Conservation (phyloP, 2,888 invertebrate genomes). For the Cynaeus angustus region DNA sequence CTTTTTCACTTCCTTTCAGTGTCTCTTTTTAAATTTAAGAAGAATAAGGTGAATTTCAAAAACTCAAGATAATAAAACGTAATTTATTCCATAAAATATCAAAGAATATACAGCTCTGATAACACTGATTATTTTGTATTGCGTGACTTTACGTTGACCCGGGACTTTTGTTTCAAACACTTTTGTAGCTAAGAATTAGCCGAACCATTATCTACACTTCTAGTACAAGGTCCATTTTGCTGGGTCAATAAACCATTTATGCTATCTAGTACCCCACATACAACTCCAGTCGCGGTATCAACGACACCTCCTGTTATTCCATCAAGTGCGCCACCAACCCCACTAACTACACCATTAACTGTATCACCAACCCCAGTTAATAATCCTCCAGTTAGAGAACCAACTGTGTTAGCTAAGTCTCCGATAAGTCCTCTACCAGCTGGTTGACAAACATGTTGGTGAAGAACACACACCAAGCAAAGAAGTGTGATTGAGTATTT, state of each 20-base stretch:
- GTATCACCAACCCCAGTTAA: not conserved
- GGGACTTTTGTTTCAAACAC: too few species aligned
- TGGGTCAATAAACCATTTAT: not conserved
- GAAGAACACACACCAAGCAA: not conserved
- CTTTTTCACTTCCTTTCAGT: too few species aligned
- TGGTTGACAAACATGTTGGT: not conserved
- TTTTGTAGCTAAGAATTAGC: too few species aligned
- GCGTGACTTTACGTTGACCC: too few species aligned
- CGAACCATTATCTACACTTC: not conserved
- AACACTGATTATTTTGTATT: too few species aligned
- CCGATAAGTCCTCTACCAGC: not conserved
- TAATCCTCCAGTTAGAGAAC: not conserved
- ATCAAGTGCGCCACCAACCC: not conserved
- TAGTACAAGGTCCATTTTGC: slow-evolving; percentile 1
- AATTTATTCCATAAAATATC: too few species aligned
- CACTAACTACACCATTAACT: slow-evolving; percentile 1
- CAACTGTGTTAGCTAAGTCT: not conserved
- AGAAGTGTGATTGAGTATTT: not conserved
- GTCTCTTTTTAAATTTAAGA: too few species aligned
- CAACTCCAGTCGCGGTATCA: not conserved
- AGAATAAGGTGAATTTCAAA: too few species aligned
- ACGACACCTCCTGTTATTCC: slow-evolving; percentile 5
- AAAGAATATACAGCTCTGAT: too few species aligned
- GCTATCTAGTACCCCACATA: not conserved
- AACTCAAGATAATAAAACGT: too few species aligned